phyloP scores from a whole-genome alignment of 1,140 invertebrate species.

The Bombus superbus region DNA sequence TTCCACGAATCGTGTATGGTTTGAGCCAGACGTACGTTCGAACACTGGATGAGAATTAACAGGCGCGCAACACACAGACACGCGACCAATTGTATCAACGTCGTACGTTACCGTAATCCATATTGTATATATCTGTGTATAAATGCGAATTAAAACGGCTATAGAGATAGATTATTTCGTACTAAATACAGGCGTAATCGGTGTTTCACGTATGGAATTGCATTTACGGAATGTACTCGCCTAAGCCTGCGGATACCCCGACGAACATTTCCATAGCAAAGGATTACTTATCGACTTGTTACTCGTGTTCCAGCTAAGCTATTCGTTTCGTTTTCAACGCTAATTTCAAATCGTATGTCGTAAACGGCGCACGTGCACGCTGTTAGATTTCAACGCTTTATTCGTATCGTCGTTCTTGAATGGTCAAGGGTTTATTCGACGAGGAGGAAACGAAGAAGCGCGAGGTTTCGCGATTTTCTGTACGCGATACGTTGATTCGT shows the following conservation, averaged over 20 bases:
- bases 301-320: not conserved
- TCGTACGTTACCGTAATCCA: not conserved
- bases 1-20: not conserved
- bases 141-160: conserved; percentile 31
- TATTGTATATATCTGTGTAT: conserved; percentile 30
- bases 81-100: conserved; percentile 24
- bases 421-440: too few species aligned
- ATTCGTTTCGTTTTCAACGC: not conserved
- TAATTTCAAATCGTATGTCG: not conserved
- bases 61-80: not conserved
- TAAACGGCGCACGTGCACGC: not conserved
- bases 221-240: conserved; percentile 16
- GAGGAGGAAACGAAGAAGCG: too few species aligned
- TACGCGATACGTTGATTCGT: too few species aligned
- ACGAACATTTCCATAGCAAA: conserved; percentile 4
- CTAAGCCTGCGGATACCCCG: not conserved
- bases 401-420: too few species aligned
- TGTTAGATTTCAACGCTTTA: not conserved
- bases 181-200: conserved; percentile 21
- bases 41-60: conserved; percentile 8
- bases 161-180: conserved; percentile 30
- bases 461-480: too few species aligned
- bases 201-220: conserved; percentile 26
- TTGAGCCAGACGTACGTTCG: conserved; percentile 2
- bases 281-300: conserved; percentile 12